A percentile compares a stretch with the other conserved stretches of the same genome.
Evolutionary conservation across 2,888 invertebrate genomes (phyloP).

Genomic region (Limulus polyphemus): DNA sequence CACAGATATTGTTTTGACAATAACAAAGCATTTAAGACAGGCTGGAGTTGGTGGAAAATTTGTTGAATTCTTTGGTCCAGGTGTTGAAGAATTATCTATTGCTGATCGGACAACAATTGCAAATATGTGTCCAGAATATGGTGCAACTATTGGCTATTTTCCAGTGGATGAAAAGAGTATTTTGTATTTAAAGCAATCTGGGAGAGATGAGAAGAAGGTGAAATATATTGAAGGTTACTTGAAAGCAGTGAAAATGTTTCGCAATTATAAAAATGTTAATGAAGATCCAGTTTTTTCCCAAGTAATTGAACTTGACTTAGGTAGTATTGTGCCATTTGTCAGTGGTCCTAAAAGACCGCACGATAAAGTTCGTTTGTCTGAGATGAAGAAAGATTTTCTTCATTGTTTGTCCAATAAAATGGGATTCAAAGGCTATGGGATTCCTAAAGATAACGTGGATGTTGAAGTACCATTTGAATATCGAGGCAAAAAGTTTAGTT

Average conservation of each 20-base stretch:
- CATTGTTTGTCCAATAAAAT: constrained; percentile 32
- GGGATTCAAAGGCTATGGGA: constrained; percentile 82
- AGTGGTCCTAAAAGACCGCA: constrained; percentile 11
- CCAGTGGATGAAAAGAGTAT: constrained; percentile 13
- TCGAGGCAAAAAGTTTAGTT: not conserved
- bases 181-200: constrained; percentile 10
- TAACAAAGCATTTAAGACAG: constrained; percentile 10
- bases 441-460: constrained; percentile 38
- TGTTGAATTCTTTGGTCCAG: constrained; percentile 18
- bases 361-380: not conserved
- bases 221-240: constrained; percentile 1
- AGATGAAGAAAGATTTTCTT: constrained; percentile 1
- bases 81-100: constrained; percentile 8
- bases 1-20: constrained; percentile 16
- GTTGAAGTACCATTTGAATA: not conserved
- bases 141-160: constrained; percentile 17
- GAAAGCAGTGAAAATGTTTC: constrained; percentile 3
- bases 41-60: constrained; percentile 21
- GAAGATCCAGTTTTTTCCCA: constrained; percentile 4
- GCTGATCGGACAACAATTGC: constrained; percentile 19
- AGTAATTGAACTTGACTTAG: constrained; percentile 8
- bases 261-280: not conserved
- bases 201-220: constrained; percentile 4
- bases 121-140: constrained; percentile 22
- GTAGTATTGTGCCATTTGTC: constrained; percentile 3